Evolutionary conservation across 2,113 vertebrate species (phyloP).

Genomic region (Elephas maximus): DNA sequence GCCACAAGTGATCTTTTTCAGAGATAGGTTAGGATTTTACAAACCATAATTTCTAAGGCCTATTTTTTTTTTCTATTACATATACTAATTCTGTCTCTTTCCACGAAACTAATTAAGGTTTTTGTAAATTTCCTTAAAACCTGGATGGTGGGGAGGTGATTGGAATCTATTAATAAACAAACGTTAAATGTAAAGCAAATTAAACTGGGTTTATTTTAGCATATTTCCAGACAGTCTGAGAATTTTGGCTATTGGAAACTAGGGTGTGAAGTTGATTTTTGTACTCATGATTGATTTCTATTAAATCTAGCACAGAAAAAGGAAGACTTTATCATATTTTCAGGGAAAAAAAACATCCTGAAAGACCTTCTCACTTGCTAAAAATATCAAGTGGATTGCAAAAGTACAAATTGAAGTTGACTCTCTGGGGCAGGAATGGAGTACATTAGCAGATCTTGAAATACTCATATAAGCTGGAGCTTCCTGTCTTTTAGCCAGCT

Average conservation of each 20-base stretch:
- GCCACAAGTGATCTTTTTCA: neutral
- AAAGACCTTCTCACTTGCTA: slow-evolving; percentile 25
- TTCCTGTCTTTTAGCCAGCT: neutral
- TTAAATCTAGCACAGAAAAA: slow-evolving; percentile 32
- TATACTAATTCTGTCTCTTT: neutral
- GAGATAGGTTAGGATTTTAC: neutral
- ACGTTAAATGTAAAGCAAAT: slow-evolving; percentile 30
- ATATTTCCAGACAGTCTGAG: slow-evolving; percentile 25
- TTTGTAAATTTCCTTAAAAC: neutral
- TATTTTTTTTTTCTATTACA: neutral
- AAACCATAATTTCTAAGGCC: neutral
- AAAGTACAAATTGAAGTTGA: slow-evolving; percentile 66
- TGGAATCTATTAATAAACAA: slow-evolving; percentile 24
- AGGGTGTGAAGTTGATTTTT: slow-evolving; percentile 34
- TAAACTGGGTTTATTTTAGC: slow-evolving; percentile 26
- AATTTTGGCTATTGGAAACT: slow-evolving; percentile 11
- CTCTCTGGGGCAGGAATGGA: neutral
- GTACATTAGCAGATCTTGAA: slow-evolving; percentile 39
- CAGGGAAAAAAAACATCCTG: neutral
- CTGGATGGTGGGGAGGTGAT: neutral
- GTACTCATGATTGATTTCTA: slow-evolving; percentile 40
- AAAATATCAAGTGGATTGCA: slow-evolving; percentile 37
- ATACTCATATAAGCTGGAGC: slow-evolving; percentile 46
- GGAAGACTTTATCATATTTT: slow-evolving; percentile 35
- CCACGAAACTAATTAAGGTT: neutral